These are phyloP conservation scores for Melolontha melolontha DNA, from an alignment of 2,888 invertebrate genomes.

Conservation along the genomic window DNA sequence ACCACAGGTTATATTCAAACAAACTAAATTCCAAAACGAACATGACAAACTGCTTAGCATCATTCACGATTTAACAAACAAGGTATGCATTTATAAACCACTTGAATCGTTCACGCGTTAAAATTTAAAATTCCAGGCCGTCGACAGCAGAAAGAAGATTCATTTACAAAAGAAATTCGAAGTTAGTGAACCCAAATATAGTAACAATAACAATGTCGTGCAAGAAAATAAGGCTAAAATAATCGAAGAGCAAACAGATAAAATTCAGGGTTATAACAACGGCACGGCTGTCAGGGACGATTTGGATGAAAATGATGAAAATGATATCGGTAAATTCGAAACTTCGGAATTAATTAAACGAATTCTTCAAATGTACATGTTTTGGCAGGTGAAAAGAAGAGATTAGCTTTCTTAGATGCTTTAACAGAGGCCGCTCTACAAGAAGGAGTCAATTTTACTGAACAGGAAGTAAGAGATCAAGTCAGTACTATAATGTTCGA, in stretches of 20 bases:
- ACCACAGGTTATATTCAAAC: conserved; percentile 65
- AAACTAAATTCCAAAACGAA: conserved; percentile 64
- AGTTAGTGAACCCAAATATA: conserved; percentile 17
- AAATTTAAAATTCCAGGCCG: conserved; percentile 65
- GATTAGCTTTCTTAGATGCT: conserved; percentile 89
- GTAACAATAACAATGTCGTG: neutral
- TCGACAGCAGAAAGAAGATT: conserved; percentile 81
- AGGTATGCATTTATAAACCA: conserved; percentile 58
- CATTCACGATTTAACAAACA: conserved; percentile 67
- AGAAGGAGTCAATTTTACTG: conserved; percentile 77
- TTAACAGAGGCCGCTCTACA: conserved; percentile 80
- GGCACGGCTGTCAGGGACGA: conserved; percentile 79
- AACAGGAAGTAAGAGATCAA: conserved; percentile 85
- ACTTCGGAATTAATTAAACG: conserved; percentile 38
- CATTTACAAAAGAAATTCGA: conserved; percentile 69
- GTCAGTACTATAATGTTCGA: conserved; percentile 90
- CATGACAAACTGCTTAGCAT: conserved; percentile 65
- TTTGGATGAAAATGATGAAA: conserved; percentile 79
- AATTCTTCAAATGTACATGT: conserved; percentile 32
- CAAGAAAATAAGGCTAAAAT: conserved; percentile 27
- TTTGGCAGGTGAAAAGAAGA: conserved; percentile 74
- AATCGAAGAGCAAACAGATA: conserved; percentile 9
- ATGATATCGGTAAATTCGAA: conserved; percentile 73
- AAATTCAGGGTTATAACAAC: conserved; percentile 47
- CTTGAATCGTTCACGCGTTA: neutral